Base-by-base conservation (phyloP, 1,140 invertebrate genomes). In the Epicauta chinensis region DNA sequence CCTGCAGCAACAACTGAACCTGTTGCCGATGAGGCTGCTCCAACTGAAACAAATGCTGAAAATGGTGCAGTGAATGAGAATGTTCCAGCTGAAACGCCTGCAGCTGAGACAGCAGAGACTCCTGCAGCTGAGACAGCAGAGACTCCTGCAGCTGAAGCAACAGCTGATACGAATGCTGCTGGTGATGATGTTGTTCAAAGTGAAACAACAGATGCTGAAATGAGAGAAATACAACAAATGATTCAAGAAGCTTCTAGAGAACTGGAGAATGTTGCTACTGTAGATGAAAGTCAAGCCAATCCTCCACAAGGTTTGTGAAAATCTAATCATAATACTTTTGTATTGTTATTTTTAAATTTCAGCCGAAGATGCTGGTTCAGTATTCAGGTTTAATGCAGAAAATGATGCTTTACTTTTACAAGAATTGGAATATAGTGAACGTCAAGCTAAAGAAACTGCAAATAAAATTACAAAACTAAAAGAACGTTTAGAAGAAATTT, bases 71-170 rank as follows among this genome's bases (percentile, higher is more conserved):
- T n/a, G n/a, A n/a, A n/a, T n/a, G n/a, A n/a, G n/a, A n/a, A n/a
- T n/a, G n/a, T n/a, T 10, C 80, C 78, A 38, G 78, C 75, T 35
- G 76, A 80, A 34, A 76, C 77, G 34, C 78, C 80, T 16, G 72
- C 75, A 14, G 58, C 55, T 23, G 23, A 23, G 29, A 57, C 48
- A 32, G 56, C 69, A 56, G 61, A 67, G n/a, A n/a, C n/a, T n/a
- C n/a, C n/a, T 53, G 68, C 71, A 44, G 70, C 69, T 55, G 62
- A 63, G n/a, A n/a, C n/a, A n/a, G n/a, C n/a, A 38, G 60, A 65
- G 41, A 54, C 35, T 38, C 37, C 58, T 23, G 62, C 61, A 15
- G n/a, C n/a, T n/a, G 56, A 64, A 41, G 60, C 38, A 1, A 11
- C 13, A 3, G 39, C 60, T 17, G 41, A 43, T 30, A 10, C 30